Base-by-base conservation (phyloP, 2,797 vertebrate genomes). In the Leuciscus waleckii region DNA sequence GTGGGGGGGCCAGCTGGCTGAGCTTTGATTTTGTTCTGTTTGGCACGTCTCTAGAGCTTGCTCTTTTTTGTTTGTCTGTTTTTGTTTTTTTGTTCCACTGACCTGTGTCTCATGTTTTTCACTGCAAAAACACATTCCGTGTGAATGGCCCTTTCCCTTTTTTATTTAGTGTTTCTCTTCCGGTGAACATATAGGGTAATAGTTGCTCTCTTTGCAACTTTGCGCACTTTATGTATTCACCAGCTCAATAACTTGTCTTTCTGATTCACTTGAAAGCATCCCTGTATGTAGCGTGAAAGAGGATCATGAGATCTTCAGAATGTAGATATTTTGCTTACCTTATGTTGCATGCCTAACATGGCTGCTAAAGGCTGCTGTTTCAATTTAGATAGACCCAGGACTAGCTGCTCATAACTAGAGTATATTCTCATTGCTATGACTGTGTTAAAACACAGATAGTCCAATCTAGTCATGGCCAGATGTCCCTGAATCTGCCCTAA, bases 401-500 rank as follows among this genome's bases (percentile, higher is more conserved):
- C 73, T 46, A 46, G 54, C 41, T 37, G 5, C 67, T 56, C 37
- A 82, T 75, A 65, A 7, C 43, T 67, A 29, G 37, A 67, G 43
- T 67, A 49, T 43, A 69, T 13, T 14, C 7, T 63, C n/a, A 41
- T 7, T 26, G 5, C 0, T 54, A 14, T 23, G 35, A 41, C 29
- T 65, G 32, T 37, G 29, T 65, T 75, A 39, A 54, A 29, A 26
- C 71, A 63, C 43, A 29, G 56, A 78, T 61, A 76, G 23, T 75
- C 67, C 9, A n/a, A 5, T 76, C 14, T 51, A 11, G 75, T 26
- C 75, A 79, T 14, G 37, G 37, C 26, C 67, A 84, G 26, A 84
- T 79, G 51, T 78, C 49, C 51, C 19, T 46, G 39, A 79, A 37
- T 37, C 51, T 84, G 51, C 65, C 75, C 75, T 39, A 58, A 43